These are phyloP conservation scores for Chrysoperla carnea DNA, from an alignment of 1,140 invertebrate species.

Conservation along the genomic window DNA sequence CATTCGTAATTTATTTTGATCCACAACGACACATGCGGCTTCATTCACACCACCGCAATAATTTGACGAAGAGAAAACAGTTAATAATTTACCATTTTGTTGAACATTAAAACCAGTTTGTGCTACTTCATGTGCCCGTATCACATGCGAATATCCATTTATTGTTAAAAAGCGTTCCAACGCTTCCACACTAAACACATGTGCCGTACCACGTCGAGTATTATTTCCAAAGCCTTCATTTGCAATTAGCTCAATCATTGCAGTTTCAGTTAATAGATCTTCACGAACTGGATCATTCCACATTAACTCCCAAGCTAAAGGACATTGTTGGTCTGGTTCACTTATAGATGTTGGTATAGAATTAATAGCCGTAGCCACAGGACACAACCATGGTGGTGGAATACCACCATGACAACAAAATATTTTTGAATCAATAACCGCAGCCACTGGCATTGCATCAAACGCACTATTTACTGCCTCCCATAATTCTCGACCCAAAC, in stretches of 20 bases:
- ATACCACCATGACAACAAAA: constrained; percentile 56
- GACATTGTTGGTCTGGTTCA: constrained; percentile 42
- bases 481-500: constrained; percentile 40
- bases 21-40: constrained; percentile 40
- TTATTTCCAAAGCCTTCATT: constrained; percentile 53
- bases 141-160: constrained; percentile 46
- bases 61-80: constrained; percentile 47
- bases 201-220: constrained; percentile 45
- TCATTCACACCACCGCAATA: constrained; percentile 48
- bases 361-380: constrained; percentile 31
- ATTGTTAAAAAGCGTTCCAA: constrained; percentile 41
- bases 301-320: constrained; percentile 55
- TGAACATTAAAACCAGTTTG: constrained; percentile 52
- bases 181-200: constrained; percentile 47
- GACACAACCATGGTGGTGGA: constrained; percentile 41
- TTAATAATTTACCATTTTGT: constrained; percentile 41
- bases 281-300: constrained; percentile 62
- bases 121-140: constrained; percentile 55
- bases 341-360: constrained; percentile 41
- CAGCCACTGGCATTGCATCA: constrained; percentile 50
- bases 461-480: constrained; percentile 49
- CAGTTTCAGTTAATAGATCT: constrained; percentile 22
- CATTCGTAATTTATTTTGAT: constrained; percentile 17
- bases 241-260: constrained; percentile 29
- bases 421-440: constrained; percentile 48